Evolutionary conservation across 2,797 vertebrate species (phyloP).

Genomic region (Acanthornis magna): DNA sequence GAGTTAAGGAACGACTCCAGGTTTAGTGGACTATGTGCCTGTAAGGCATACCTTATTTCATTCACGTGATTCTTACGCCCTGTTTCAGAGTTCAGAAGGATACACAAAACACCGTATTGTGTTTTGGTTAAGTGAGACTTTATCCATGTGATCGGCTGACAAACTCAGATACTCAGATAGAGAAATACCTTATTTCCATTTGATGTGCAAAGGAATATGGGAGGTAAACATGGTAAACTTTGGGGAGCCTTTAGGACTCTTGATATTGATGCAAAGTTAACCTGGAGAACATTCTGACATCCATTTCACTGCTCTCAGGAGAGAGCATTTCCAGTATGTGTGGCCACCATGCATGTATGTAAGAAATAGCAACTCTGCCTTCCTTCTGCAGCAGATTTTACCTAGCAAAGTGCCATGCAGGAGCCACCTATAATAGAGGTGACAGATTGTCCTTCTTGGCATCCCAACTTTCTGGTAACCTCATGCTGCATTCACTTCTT

Average conservation of each 20-base stretch:
- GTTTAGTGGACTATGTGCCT: background rate
- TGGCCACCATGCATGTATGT: rapidly evolving
- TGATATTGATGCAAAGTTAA: background rate
- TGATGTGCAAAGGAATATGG: background rate
- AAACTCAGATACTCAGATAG: background rate
- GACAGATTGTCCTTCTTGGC: background rate
- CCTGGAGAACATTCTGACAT: background rate
- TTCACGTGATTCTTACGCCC: background rate
- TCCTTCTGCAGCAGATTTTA: background rate
- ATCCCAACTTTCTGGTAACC: background rate
- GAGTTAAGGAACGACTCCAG: background rate
- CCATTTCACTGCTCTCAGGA: background rate
- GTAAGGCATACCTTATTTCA: background rate
- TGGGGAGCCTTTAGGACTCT: background rate
- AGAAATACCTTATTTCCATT: background rate
- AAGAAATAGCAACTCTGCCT: background rate
- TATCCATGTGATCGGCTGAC: background rate
- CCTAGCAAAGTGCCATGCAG: background rate
- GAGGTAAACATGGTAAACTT: rapidly evolving
- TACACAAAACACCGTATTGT: background rate
- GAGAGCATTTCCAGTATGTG: background rate
- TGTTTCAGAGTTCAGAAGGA: background rate
- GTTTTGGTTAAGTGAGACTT: background rate
- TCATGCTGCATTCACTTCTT: background rate
- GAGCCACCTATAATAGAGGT: background rate